Conservation (phyloP, 2,113 vertebrate species). For the Paedocypris sp. region DNA sequence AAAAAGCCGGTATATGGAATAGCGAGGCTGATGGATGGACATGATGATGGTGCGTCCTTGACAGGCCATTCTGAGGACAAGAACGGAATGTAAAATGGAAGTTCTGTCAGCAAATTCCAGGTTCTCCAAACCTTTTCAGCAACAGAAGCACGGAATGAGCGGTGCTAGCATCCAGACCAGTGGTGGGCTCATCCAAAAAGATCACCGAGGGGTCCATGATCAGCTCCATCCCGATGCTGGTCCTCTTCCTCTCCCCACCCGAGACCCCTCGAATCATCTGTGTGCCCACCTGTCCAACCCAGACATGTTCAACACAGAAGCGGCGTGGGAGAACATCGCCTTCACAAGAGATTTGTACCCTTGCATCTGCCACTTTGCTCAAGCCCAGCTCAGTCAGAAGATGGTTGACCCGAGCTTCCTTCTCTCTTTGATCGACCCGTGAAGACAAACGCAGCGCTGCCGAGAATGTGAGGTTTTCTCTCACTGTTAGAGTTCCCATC, state of each 20-base stretch:
- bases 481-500: constrained; percentile 87
- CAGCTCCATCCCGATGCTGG: constrained; percentile 90
- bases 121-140: constrained; percentile 64
- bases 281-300: constrained; percentile 84
- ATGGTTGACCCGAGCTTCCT: constrained; percentile 65
- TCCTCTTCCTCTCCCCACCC: constrained; percentile 88
- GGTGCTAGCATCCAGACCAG: constrained; percentile 85
- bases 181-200: constrained; percentile 92
- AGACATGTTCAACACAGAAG: too few relatives aligned
- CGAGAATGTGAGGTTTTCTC: constrained; percentile 87
- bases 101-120: neutral
- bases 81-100: neutral
- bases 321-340: too few relatives aligned
- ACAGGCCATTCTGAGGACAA: constrained; percentile 67
- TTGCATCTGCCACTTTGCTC: constrained; percentile 80
- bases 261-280: constrained; percentile 78
- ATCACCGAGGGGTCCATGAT: constrained; percentile 81
- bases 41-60: constrained; percentile 82
- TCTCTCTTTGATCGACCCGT: constrained; percentile 64
- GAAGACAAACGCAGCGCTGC: constrained; percentile 80
- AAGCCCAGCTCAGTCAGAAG: constrained; percentile 79
- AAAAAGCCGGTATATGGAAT: constrained; percentile 90
- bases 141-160: constrained; percentile 82
- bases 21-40: constrained; percentile 92
- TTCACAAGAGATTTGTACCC: too few relatives aligned